A percentile compares a stretch with the other conserved stretches of the same genome.
These are phyloP conservation scores for Standfussiana lucernea DNA, from an alignment of 2,888 invertebrate genomes.

Conservation along the genomic window DNA sequence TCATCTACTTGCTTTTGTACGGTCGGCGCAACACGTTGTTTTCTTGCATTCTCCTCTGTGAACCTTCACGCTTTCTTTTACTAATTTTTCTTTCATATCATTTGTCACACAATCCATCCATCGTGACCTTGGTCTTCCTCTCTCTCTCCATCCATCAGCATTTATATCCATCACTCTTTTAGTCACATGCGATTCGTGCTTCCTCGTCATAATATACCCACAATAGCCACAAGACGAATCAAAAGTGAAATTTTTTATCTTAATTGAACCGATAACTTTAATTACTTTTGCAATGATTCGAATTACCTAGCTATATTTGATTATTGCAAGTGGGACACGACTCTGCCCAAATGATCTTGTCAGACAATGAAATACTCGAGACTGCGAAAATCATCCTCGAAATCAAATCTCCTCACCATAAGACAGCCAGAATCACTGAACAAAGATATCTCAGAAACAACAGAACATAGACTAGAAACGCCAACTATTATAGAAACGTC, in stretches of 20 bases:
- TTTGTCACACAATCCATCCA: not conserved
- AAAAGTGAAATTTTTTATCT: not conserved
- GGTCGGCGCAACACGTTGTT: no score
- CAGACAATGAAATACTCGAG: not conserved
- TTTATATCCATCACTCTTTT: no score
- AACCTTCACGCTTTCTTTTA: no score
- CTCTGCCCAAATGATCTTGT: not conserved
- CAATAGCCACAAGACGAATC: not conserved
- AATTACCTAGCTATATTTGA: not conserved
- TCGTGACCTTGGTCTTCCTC: not conserved
- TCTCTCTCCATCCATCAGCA: no score
- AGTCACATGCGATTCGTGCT: no score
- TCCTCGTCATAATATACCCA: not conserved
- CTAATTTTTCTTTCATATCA: not conserved
- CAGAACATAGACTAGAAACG: not conserved
- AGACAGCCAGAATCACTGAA: conserved; percentile 7
- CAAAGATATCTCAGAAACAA: conserved; percentile 10
- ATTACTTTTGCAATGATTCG: not conserved
- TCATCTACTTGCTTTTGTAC: no score
- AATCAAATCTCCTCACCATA: not conserved
- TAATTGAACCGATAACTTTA: not conserved
- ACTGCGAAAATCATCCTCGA: not conserved
- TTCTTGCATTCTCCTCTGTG: no score
- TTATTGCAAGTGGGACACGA: not conserved
- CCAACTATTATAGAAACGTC: conserved; percentile 43